Base-by-base conservation (phyloP, 2,888 invertebrate species). In the Megamerina dolium region DNA sequence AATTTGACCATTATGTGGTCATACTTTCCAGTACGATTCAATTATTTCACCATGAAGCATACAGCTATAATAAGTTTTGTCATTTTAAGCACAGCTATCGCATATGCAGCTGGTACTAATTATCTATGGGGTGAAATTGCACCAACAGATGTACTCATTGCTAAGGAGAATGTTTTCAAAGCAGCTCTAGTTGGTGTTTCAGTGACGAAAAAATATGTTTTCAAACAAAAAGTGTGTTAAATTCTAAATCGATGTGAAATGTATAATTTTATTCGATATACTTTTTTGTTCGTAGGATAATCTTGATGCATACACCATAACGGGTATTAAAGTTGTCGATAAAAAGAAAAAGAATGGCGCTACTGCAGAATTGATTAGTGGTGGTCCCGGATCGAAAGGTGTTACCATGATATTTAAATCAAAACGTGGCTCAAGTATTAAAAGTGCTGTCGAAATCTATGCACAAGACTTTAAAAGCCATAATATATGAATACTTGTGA, bases 351-450 rank as follows among this genome's bases (percentile, higher is more conserved):
- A 42, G 8, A 58, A 59, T 34, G 69, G 74, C 20, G 75, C 75
- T 1, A 61, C 61, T 5, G 71, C 67, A 2, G 59, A 54, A 5
- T 43, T 74, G 2, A 1, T 55, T 1, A 36, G 40, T 1, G 76
- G 76, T 26, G 77, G 77, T 8, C 71, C 73, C 3, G 73, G 72
- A 6, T 58, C 58, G 16, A 67, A 56, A 40, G 63, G 66, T 14
- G 73, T 65, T 14, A 70, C 68, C 2, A 45, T 77, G 1, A 50
- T 56, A 20, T 74, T 76, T 50, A 72, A 67, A 45, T 75, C 76
- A 2, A 46, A 64, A 49, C 61, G 72, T 12, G 63, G 70, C 14
- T 58, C 64, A 18, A 64, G 70, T 31, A 72, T 76, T 49, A 69
- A 72, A 41, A 69, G 68, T 46, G 6, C 61, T 2, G 60, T 74